Base-by-base conservation (phyloP, 2,113 vertebrate species). In the Casuarius casuarius region DNA sequence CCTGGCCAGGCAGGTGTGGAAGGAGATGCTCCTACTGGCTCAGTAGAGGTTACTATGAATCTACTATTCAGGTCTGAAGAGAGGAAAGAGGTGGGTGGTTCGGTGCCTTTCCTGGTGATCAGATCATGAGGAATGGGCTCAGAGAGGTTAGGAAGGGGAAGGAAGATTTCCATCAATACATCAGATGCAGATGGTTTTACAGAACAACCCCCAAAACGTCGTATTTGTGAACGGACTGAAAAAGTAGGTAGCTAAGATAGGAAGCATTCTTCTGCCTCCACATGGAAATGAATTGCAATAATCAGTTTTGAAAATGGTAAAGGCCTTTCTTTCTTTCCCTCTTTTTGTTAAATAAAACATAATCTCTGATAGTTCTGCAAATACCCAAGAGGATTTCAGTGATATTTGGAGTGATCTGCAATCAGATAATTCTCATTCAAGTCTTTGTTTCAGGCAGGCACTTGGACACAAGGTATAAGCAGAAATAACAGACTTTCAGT, bases 1-100 rank as follows among this genome's bases (percentile, higher is more conserved):
- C 33, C 49, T 40, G 8, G 17, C 0, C 5, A 88, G n/a, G 31
- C 10, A 52, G 1, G 1, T 3, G 5, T 23, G 5, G 21, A 28
- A 88, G 52, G 25, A 58, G 20, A 61, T 31, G 16, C 7, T 44
- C 28, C 76, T 86, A 7, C 12, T 66, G 59, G 15, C 12, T 86
- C 61, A 52, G 14, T 5, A n/a, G 31, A 61, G 42, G 9, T 52
- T 81, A 11, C 13, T 77, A 25, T 67, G 14, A 73, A 52, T 76
- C 31, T 61, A 23, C 4, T 22, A 9, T 38, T 93, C 23, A 79
- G 5, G 9, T 70, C 72, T 84, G 31, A 25, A 65, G 16, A 38
- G 29, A 31, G 8, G 4, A 2, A 56, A 68, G 33, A 33, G 10
- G 10, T 52, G n/a, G 17, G 10, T 61, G 58, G 8, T 42, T 19